Evolutionary conservation across 2,888 invertebrate species (phyloP), one percentile per base, ranked within the genome.

Genomic region (Drosophila parthenogenetica): DNA sequence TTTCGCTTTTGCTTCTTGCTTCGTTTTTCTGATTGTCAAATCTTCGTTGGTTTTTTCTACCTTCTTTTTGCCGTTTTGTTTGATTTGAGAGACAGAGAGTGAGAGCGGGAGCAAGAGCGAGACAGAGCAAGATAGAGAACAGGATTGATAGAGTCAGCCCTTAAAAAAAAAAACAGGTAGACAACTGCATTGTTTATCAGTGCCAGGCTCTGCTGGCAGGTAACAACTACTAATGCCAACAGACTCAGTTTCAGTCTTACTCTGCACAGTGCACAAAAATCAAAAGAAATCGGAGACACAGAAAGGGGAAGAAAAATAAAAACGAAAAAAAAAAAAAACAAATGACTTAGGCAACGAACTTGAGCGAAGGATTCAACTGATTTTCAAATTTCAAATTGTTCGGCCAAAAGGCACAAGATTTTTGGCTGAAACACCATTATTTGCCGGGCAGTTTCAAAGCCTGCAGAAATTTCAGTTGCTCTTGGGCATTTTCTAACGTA

Each of bases 121-220:
- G 45, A 14, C 29, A 39, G 14, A 39, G 50, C 25, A 46, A 35
- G 8, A 29, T 2, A 53, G 14, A 39, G n/a, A 55, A 48, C 51
- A 51, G 42, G 22, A 51, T n/a, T 13, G 40, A 58, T 14, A 55
- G 58, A 60, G 68, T 39, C 59, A 77, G 77, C 77, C 82, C 73
- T 76, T 69, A 75, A 76, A 82, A 5, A 76, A 82, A 5, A 22
- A 22, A 77, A 81, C 81, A 81, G 81, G 86, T 85, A 81, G 80
- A 70, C 57, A 77, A 76, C 50, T 73, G 87, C 84, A 82, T 82
- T 86, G 79, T 81, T 86, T 82, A 86, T 83, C 84, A 70, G 73
- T 62, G 8, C 13, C 49, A 39, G 67, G 51, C 55, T 25, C 68
- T 55, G 8, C 49, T 55, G 55, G 77, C 83, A 83, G 83, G 83